A percentile compares a stretch with the other conserved stretches of the same genome.
phyloP scores from a whole-genome alignment of 2,797 vertebrate genomes.

The Neopelma chrysocephalum region DNA sequence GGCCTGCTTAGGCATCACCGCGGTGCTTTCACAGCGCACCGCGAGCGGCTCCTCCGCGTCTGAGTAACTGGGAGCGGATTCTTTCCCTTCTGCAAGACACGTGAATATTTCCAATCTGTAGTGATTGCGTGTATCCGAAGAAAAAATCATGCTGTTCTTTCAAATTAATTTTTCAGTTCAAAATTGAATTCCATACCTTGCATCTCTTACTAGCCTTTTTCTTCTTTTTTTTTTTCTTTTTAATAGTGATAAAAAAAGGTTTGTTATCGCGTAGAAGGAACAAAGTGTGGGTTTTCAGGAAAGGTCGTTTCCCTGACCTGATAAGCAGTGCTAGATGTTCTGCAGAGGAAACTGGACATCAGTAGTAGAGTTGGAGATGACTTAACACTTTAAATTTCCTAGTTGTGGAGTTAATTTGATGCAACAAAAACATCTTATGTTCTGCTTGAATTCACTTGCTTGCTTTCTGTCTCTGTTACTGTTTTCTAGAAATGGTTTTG shows the following conservation, averaged over 20 bases:
- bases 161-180: fast-evolving
- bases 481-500: conserved; percentile 76
- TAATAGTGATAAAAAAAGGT: neutral
- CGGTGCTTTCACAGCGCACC: neutral
- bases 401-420: neutral
- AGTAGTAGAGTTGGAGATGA: neutral
- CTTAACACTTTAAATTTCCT: neutral
- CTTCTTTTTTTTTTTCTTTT: neutral
- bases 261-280: neutral
- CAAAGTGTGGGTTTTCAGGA: neutral
- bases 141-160: neutral
- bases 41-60: neutral
- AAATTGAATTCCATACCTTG: neutral
- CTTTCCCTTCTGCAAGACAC: no score
- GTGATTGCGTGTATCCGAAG: neutral
- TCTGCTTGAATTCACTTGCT: neutral
- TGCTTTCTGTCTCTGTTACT: neutral
- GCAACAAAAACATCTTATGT: neutral
- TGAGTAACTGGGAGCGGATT: fast-evolving
- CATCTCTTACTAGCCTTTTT: neutral
- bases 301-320: fast-evolving
- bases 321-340: neutral
- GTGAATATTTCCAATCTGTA: fast-evolving
- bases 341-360: neutral
- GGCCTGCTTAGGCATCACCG: neutral